Percentiles rank a stretch among this genome's conserved stretches.
Evolutionary conservation across 2,888 invertebrate genomes (phyloP).

Genomic region (Plagodis pulveraria): DNA sequence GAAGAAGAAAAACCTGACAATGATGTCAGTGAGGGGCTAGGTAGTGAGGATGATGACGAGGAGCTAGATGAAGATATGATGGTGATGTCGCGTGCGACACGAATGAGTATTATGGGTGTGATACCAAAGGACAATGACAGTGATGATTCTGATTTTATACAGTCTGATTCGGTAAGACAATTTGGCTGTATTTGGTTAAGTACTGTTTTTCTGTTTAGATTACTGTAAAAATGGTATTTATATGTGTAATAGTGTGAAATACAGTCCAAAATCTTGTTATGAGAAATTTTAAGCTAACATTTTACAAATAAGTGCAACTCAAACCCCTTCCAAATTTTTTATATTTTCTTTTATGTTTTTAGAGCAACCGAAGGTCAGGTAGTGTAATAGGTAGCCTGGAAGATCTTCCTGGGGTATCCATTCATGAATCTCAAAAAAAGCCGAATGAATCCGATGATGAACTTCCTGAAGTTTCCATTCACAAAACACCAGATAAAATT

Average conservation of each 20-base stretch:
- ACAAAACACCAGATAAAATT: not conserved
- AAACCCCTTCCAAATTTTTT: not conserved
- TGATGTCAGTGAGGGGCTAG: slow-evolving; percentile 24
- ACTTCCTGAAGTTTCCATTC: slow-evolving; percentile 24
- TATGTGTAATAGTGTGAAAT: too few species aligned
- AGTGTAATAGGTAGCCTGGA: slow-evolving; percentile 45
- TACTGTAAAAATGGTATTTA: too few species aligned
- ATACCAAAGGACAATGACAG: slow-evolving; percentile 69
- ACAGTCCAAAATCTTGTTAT: too few species aligned
- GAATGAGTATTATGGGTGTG: slow-evolving; percentile 80
- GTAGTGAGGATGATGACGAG: slow-evolving; percentile 37
- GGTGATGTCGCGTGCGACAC: slow-evolving; percentile 76
- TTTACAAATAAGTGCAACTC: not conserved
- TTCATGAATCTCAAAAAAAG: not conserved
- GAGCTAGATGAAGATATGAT: slow-evolving; percentile 72
- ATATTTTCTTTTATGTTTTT: slow-evolving; percentile 3
- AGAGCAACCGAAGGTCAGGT: slow-evolving; percentile 33
- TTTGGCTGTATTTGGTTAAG: not conserved
- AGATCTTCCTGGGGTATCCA: slow-evolving; percentile 35
- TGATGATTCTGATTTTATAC: slow-evolving; percentile 77
- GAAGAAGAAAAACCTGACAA: slow-evolving; percentile 10
- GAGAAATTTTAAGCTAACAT: too few species aligned
- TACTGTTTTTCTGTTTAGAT: too few species aligned
- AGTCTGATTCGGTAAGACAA: slow-evolving; percentile 74
- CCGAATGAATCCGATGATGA: slow-evolving; percentile 30